phyloP scores from a whole-genome alignment of 2,113 vertebrate genomes.

The Cisticola juncidis region DNA sequence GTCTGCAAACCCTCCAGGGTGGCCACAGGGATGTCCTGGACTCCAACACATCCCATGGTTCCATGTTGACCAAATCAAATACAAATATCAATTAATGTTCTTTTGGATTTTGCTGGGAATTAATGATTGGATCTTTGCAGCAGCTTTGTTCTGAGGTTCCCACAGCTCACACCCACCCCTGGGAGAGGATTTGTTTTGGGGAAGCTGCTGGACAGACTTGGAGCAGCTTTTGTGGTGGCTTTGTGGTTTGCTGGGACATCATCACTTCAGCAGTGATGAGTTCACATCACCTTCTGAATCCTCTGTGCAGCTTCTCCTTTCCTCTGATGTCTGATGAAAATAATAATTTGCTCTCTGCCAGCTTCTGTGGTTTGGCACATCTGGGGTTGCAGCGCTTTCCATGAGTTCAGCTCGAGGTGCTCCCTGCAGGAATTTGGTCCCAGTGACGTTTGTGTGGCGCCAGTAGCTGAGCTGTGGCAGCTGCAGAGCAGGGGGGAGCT shows the following conservation, averaged over 20 bases:
- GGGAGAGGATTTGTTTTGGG: neutral
- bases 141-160: neutral
- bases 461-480: neutral
- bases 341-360: neutral
- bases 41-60: too few species aligned
- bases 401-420: neutral
- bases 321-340: neutral
- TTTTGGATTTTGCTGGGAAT: neutral
- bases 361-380: neutral
- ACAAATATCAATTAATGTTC: neutral
- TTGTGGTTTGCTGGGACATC: neutral
- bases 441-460: neutral
- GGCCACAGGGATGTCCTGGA: too few species aligned
- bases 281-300: neutral
- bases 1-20: too few species aligned
- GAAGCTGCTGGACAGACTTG: rapidly evolving
- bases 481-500: neutral
- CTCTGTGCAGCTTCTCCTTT: neutral
- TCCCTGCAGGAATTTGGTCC: neutral
- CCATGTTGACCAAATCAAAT: neutral
- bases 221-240: neutral
- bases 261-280: neutral
- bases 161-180: neutral
- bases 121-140: neutral
- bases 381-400: neutral